These are phyloP conservation scores for Mystacornis crossleyi DNA, from an alignment of 2,113 vertebrate genomes.

Conservation along the genomic window DNA sequence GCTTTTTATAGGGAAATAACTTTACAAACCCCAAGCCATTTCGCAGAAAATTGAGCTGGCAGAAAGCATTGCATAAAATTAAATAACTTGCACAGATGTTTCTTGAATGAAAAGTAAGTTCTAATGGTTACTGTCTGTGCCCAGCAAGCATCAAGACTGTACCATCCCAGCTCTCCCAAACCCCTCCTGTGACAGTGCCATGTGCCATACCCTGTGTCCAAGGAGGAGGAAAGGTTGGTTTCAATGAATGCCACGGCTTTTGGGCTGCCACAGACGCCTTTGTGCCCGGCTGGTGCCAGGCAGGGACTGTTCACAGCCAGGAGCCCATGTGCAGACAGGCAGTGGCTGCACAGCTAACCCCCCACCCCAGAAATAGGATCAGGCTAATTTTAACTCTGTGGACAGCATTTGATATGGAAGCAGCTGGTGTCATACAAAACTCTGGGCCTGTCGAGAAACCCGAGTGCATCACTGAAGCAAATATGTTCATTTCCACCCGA, in stretches of 20 bases:
- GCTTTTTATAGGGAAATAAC: background rate
- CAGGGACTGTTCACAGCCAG: background rate
- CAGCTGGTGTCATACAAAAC: constrained; percentile 77
- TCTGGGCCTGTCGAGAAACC: constrained; percentile 24
- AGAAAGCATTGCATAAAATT: background rate
- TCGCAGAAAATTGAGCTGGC: background rate
- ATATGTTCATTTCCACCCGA: constrained; percentile 57
- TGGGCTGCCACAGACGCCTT: background rate
- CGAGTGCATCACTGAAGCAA: constrained; percentile 33
- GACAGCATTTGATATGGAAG: constrained; percentile 69
- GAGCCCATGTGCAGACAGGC: background rate
- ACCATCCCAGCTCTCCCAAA: background rate
- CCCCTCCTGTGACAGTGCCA: background rate
- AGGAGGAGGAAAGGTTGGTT: background rate
- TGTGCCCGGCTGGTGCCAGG: background rate
- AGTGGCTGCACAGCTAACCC: background rate
- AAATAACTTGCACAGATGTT: background rate
- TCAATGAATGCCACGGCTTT: background rate
- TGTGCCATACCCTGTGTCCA: background rate
- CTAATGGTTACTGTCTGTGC: background rate
- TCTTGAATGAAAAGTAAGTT: background rate
- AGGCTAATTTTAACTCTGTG: constrained; percentile 70
- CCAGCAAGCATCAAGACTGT: background rate
- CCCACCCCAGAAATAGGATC: constrained; percentile 52
- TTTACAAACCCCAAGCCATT: background rate